phyloP scores from a whole-genome alignment of 2,888 invertebrate genomes.

The Eupithecia centaureata region DNA sequence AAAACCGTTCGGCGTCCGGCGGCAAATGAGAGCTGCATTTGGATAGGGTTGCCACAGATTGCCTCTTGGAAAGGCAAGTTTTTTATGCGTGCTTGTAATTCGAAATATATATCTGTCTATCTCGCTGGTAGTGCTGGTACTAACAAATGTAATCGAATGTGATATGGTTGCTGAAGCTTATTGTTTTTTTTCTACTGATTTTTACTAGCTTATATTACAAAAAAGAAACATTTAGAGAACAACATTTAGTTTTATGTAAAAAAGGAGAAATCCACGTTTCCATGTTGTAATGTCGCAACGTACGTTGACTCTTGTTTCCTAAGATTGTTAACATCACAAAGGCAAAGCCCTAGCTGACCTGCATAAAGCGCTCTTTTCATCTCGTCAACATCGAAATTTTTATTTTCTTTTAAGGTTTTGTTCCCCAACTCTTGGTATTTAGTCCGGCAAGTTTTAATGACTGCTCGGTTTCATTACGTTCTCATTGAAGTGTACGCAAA shows the following conservation, averaged over 20 bases:
- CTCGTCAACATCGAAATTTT: constrained; percentile 47
- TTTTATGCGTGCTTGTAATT: background rate
- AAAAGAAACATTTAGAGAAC: too few relatives aligned
- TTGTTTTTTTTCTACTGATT: background rate
- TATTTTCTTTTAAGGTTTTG: constrained; percentile 49
- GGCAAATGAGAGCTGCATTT: constrained; percentile 57
- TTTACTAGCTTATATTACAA: background rate
- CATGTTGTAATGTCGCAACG: background rate
- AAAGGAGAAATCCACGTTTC: too few relatives aligned
- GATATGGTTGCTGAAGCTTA: background rate
- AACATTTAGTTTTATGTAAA: too few relatives aligned
- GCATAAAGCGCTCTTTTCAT: constrained; percentile 55
- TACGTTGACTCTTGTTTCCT: background rate
- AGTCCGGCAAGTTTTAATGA: constrained; percentile 51
- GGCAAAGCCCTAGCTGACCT: constrained; percentile 18
- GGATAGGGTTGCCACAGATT: constrained; percentile 24
- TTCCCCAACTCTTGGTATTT: constrained; percentile 45
- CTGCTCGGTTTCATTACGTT: constrained; percentile 40
- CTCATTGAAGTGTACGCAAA: constrained; percentile 30
- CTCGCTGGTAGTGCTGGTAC: background rate
- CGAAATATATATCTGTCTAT: too few relatives aligned
- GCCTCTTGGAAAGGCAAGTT: background rate
- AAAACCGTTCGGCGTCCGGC: constrained; percentile 57
- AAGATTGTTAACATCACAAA: background rate
- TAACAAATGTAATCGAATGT: background rate